Base-by-base conservation (phyloP, 2,113 vertebrate genomes). In the Lynx canadensis region DNA sequence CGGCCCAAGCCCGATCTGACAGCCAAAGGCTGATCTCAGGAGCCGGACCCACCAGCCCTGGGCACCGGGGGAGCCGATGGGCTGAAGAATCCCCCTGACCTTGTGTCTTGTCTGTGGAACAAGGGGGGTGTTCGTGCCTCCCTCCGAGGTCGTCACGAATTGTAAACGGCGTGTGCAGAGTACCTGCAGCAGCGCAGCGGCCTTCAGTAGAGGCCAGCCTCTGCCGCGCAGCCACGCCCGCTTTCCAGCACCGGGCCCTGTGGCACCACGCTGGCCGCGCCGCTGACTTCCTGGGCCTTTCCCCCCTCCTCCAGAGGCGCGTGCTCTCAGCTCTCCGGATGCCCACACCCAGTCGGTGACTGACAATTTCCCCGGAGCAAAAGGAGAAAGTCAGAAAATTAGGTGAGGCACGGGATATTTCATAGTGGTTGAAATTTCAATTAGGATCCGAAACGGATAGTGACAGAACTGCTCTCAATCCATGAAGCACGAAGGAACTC, bases 181-280 rank as follows among this genome's bases (percentile, higher is more conserved):
- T 3, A 25, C 23, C 29, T 11, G 8, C 16, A 19, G 5, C 16
- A 25, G 48, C 10, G 0, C 6, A 0, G 25, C 4, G 1, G 68
- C 38, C 48, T 23, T 38, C 15, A 5, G 16, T 2, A 9, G 8
- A 33, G 33, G 2, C 21, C 7, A 7, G 57, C 82, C 25, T 10
- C 4, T 1, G 55, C 3, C 1, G 1, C 0, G 60, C 23, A 2
- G 2, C 1, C 5, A 36, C 79, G 78, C 27, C 14, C 23, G 0
- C 23, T 29, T 3, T 7, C 41, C 0, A 36, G 78, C 52, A 4
- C 33, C 1, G 11, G 33, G 23, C 18, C 11, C 23, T 0, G 14
- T 13, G 73, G 45, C 0, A 18, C 68, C 68, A 1, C 8, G 0
- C 10, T n/a, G 69, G 68, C 50, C 18, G 31, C 21, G 2, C 1